Evolutionary conservation across 30 jellyfish, hydroid and myxozoan genomes (phyloP), one percentile per base, ranked within the genome.

Genomic region (Nemopilema nomurai): DNA sequence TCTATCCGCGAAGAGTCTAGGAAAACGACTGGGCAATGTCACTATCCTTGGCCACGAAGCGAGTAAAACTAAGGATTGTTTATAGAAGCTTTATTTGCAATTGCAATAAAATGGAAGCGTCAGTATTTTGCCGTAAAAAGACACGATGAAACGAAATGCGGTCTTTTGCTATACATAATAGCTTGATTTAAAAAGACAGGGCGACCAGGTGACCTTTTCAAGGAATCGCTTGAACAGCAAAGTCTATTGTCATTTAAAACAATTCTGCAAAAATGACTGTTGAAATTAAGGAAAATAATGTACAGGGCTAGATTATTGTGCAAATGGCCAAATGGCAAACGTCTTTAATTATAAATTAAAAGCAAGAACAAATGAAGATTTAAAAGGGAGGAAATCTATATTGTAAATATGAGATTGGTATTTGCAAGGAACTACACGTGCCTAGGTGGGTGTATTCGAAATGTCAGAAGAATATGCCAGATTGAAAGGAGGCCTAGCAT

Each of bases 191-290:
- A 41, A 41, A 41, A 41, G 57, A 41, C 57, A 41, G 57, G 57
- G 57, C 57, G 57, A 22, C 50, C 83, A 73, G 83, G 83, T 73
- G 83, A 73, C 83, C 83, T 32, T 73, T 73, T 73, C 83, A 73
- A 73, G 83, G 83, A 73, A 73, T 29, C 32, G 69, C 3, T 17
- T 22, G 20, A 73, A 32, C 22, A 30, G 69, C 83, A 22, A 49
- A 73, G 83, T 22, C 17, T 21, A 29, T 73, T 73, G 83, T 49
- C 33, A 41, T 73, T 49, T 31, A 73, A 30, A 73, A n/a, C 83
- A 41, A 73, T 19, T 63, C 9, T 41, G 57, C 57, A 41, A 41
- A 41, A 41, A 41, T 13, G 57, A 41, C 57, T 41, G 57, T 41
- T 41, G 57, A 41, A 41, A 41, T 41, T 41, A 41, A 13, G 57